Percentiles rank a stretch among this genome's conserved stretches.
phyloP scores from a whole-genome alignment of 2,113 vertebrate species.

The Zingel zingel region DNA sequence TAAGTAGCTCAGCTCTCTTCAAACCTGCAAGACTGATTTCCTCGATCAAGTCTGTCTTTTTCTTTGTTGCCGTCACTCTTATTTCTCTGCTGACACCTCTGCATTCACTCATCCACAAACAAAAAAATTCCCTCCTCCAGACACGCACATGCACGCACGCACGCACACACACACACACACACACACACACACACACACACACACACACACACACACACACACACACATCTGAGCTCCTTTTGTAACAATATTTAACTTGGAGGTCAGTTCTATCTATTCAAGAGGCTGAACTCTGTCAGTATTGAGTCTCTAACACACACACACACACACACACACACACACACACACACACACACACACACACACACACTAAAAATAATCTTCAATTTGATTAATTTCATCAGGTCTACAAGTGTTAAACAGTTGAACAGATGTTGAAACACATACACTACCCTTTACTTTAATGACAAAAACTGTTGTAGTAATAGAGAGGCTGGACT shows the following conservation, averaged over 20 bases:
- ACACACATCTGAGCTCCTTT: constrained; percentile 18
- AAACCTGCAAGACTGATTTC: constrained; percentile 27
- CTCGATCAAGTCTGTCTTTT: constrained; percentile 5
- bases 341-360: not conserved
- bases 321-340: not conserved
- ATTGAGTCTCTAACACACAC: not conserved
- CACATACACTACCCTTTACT: not conserved
- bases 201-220: not conserved
- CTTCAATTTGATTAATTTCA: not conserved
- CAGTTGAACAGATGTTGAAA: constrained; percentile 14
- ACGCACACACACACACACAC: not conserved
- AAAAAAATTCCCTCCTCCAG: not conserved
- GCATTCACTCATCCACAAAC: not conserved
- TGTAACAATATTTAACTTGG: constrained; percentile 26
- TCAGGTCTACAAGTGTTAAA: not conserved
- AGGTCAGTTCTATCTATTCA: constrained; percentile 34
- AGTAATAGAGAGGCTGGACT: not conserved
- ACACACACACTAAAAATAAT: not conserved
- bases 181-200: not conserved
- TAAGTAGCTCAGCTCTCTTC: constrained; percentile 33
- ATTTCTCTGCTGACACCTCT: constrained; percentile 1
- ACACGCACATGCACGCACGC: not conserved
- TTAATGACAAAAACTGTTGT: not conserved
- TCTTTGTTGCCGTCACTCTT: constrained; percentile 3
- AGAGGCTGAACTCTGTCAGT: constrained; percentile 19